Percentiles rank a stretch among this genome's conserved stretches.
Conservation (phyloP, 2,113 vertebrate species). For the Engraulis encrasicolus region DNA sequence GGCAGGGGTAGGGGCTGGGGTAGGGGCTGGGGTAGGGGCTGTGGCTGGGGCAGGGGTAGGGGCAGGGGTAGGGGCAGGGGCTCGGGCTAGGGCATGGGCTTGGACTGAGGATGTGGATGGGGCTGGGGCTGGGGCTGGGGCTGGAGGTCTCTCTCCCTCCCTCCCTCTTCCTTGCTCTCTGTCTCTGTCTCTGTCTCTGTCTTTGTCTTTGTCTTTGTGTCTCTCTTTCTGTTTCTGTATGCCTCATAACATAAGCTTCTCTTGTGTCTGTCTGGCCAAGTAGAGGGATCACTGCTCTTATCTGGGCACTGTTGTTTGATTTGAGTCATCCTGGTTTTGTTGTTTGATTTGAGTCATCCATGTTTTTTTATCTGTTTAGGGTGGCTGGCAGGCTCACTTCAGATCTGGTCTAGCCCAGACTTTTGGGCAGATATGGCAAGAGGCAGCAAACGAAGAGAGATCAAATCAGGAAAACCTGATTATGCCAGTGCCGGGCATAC, state of each 20-base stretch:
- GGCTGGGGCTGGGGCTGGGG: no score
- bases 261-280: not conserved
- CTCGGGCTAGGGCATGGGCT: no score
- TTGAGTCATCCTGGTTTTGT: no score
- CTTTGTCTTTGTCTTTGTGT: not conserved
- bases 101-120: no score
- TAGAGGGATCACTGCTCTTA: not conserved
- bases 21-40: no score
- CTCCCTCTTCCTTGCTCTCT: not conserved
- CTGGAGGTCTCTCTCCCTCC: not conserved
- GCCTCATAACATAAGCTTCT: not conserved
- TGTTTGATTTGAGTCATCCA: no score
- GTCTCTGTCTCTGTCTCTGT: not conserved
- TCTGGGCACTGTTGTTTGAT: no score
- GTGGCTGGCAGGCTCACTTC: not conserved
- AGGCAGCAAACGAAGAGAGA: not conserved
- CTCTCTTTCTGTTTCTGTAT: not conserved
- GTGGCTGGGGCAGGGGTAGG: no score
- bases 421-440: not conserved
- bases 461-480: not conserved
- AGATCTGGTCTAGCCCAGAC: not conserved
- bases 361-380: no score
- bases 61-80: no score
- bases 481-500: not conserved
- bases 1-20: no score